Percentiles rank a stretch among this genome's conserved stretches.
Evolutionary conservation across 2,113 vertebrate species (phyloP).

Genomic region (Labeo rohita): DNA sequence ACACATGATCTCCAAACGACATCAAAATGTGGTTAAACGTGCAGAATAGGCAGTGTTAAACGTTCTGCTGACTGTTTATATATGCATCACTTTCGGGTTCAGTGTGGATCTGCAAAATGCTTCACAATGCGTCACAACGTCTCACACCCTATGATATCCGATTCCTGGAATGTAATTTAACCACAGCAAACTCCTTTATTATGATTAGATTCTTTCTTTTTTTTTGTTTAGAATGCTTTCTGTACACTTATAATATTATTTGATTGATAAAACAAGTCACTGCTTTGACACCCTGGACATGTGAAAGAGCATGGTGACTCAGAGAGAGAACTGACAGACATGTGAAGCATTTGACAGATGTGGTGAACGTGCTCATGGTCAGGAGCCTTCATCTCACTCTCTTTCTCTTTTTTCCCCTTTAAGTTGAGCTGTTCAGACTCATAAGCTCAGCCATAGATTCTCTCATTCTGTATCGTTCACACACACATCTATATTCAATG

Average conservation of each 20-base stretch:
- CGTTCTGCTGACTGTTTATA: background rate
- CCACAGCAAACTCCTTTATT: background rate
- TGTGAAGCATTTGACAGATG: slow-evolving; percentile 14
- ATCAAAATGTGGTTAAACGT: background rate
- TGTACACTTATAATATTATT: background rate
- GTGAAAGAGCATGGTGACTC: background rate
- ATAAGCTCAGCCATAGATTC: slow-evolving; percentile 9
- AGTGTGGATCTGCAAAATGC: background rate
- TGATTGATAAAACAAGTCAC: background rate
- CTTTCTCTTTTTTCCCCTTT: background rate
- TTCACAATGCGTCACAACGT: background rate
- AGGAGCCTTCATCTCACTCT: background rate
- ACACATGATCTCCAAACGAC: background rate
- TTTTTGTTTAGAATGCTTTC: background rate
- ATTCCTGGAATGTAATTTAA: slow-evolving; percentile 13
- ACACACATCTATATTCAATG: background rate
- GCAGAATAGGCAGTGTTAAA: background rate
- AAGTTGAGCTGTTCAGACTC: background rate
- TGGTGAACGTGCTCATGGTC: background rate
- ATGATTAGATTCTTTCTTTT: background rate
- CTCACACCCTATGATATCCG: background rate
- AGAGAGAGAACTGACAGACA: background rate
- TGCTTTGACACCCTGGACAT: background rate
- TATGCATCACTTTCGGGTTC: background rate
- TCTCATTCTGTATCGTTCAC: background rate